phyloP scores from a whole-genome alignment of 1,140 invertebrate genomes.

The Aphelinus atriplicis region DNA sequence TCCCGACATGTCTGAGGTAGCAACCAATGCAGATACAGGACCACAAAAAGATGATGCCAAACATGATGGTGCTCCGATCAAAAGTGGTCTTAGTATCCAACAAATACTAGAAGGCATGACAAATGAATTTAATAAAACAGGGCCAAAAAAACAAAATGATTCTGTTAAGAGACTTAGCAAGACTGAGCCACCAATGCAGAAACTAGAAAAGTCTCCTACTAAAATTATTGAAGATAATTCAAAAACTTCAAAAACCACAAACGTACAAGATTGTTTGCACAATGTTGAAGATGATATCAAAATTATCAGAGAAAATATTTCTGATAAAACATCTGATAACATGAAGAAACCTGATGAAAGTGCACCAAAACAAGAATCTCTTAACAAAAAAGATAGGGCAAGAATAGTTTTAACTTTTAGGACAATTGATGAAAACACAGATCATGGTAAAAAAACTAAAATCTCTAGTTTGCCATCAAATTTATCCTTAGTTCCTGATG shows the following conservation, averaged over 20 bases:
- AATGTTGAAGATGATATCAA: conserved; percentile 40
- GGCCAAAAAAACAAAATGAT: conserved; percentile 41
- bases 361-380: conserved; percentile 41
- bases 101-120: conserved; percentile 66
- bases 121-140: conserved; percentile 63
- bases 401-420: conserved; percentile 63
- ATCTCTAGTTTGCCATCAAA: conserved; percentile 63
- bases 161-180: conserved; percentile 13
- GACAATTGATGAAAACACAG: conserved; percentile 62
- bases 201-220: conserved; percentile 25
- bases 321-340: conserved; percentile 32
- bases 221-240: conserved; percentile 25
- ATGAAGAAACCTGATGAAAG: conserved; percentile 45
- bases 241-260: conserved; percentile 17
- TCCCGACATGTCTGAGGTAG: conserved; percentile 50
- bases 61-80: conserved; percentile 52
- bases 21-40: conserved; percentile 50
- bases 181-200: conserved; percentile 10
- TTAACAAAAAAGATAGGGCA: conserved; percentile 54
- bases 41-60: conserved; percentile 53
- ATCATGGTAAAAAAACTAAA: conserved; percentile 59
- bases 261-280: conserved; percentile 18
- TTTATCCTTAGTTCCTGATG: conserved; percentile 59
- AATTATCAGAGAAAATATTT: conserved; percentile 39
- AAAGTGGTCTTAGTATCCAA: conserved; percentile 60